Evolutionary conservation across 2,888 invertebrate genomes (phyloP).

Genomic region (Drosophila parthenogenetica): DNA sequence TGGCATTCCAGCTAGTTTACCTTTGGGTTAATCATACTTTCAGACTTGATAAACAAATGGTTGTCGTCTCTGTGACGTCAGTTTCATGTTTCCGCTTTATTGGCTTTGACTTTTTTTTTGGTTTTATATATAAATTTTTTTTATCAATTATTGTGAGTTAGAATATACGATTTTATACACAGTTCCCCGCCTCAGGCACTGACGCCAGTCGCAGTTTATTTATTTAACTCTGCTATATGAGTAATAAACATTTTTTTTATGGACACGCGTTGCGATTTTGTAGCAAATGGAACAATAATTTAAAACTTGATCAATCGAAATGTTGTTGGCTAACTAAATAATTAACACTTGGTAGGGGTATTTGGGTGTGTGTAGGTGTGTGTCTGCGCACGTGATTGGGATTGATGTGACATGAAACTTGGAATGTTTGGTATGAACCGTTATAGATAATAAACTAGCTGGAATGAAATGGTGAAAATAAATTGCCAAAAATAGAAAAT

Average conservation of each 20-base stretch:
- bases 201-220: constrained; percentile 47
- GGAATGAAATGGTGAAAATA: not conserved
- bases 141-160: constrained; percentile 61
- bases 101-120: constrained; percentile 7
- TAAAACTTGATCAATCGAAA: constrained; percentile 15
- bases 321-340: constrained; percentile 16
- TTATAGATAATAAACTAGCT: not conserved
- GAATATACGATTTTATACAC: constrained; percentile 30
- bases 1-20: not conserved
- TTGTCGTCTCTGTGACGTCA: constrained; percentile 62
- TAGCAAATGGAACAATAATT: not conserved
- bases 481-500: not conserved
- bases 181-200: constrained; percentile 11
- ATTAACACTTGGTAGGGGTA: constrained; percentile 32
- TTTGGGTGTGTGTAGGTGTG: constrained; percentile 4
- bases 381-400: constrained; percentile 28
- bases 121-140: constrained; percentile 27
- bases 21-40: constrained; percentile 48
- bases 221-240: constrained; percentile 52
- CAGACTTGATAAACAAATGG: constrained; percentile 43
- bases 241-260: constrained; percentile 51
- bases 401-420: not conserved
- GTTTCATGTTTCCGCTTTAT: constrained; percentile 45
- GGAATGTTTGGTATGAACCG: not conserved
- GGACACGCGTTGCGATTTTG: constrained; percentile 39